Evolutionary conservation across 2,888 invertebrate genomes (phyloP), one percentile per base, ranked within the genome.

Genomic region (Clistopyga incitator): DNA sequence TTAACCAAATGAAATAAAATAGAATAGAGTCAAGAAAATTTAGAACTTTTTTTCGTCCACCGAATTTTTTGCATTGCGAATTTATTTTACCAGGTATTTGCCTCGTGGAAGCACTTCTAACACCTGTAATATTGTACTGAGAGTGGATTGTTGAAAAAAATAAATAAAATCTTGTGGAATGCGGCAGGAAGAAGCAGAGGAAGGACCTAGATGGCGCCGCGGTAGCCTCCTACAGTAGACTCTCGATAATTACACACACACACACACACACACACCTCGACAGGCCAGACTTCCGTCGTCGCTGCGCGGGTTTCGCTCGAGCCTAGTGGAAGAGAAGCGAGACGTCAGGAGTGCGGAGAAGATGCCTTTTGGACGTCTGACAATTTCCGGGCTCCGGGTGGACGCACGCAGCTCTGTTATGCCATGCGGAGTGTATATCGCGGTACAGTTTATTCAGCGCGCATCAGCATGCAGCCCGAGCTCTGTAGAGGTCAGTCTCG

Each of bases 401-500:
- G n/a, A n/a, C 61, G 25, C 68, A 70, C 45, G 82, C 68, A 47
- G 61, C 13, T 45, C 42, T 18, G 47, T 54, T 45, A n/a, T 23
- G 15, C 50, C 34, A 65, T 29, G 15, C 23, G 29, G 25, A 59
- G 59, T 59, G 71, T 47, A 50, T 42, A 65, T 70, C 68, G 34
- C 10, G 13, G 47, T 68, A 72, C 70, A 77, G 54, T 72, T 72
- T 10, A 20, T 42, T 38, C 29, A 47, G 72, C 15, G 59, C 38
- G 74, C 74, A 74, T 64, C 45, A 34, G 42, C 52, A 45, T 79
- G 61, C 45, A 59, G 77, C 72, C 64, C 67, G 84, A 61, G 64
- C 67, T 85, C 75, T 81, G 76, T 75, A 87, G 82, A 89, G 88
- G 88, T 88, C 86, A 86, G 78, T 84, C 75, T 54, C 54, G 80